A percentile compares a stretch with the other conserved stretches of the same genome.
phyloP scores from a whole-genome alignment of 2,888 invertebrate species.

The Electrophaes corylata region DNA sequence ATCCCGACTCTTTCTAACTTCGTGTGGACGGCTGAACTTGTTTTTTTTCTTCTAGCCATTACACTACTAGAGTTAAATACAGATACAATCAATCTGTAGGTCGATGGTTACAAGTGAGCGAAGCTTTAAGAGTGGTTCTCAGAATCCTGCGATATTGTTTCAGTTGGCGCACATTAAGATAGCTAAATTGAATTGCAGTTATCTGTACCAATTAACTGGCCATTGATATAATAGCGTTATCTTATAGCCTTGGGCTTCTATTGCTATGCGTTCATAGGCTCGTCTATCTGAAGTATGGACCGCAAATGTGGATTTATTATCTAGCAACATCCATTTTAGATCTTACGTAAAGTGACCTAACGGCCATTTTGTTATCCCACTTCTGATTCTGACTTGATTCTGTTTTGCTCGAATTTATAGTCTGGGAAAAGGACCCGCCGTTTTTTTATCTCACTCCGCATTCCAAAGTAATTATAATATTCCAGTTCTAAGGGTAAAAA shows the following conservation, averaged over 20 bases:
- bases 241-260: slow-evolving; percentile 39
- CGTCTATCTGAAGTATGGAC: slow-evolving; percentile 16
- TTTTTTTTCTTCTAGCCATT: no score
- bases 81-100: no score
- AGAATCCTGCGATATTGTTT: slow-evolving; percentile 31
- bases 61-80: no score
- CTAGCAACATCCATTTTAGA: slow-evolving; percentile 4
- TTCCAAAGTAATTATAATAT: no score
- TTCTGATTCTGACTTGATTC: slow-evolving; percentile 1
- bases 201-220: slow-evolving; percentile 39
- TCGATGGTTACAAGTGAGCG: slow-evolving; percentile 4
- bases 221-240: slow-evolving; percentile 39
- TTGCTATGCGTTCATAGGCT: slow-evolving; percentile 39
- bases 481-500: no score
- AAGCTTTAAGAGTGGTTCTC: slow-evolving; percentile 19
- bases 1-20: no score
- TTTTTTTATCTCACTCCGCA: no score
- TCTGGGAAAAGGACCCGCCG: no score
- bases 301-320: slow-evolving; percentile 24
- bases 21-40: no score
- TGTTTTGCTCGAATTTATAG: not conserved
- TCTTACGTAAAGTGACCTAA: not conserved
- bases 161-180: slow-evolving; percentile 38
- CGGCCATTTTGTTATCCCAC: slow-evolving; percentile 8
- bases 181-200: slow-evolving; percentile 38